Conservation (phyloP, 2,113 vertebrate species). For the Fulica atra region DNA sequence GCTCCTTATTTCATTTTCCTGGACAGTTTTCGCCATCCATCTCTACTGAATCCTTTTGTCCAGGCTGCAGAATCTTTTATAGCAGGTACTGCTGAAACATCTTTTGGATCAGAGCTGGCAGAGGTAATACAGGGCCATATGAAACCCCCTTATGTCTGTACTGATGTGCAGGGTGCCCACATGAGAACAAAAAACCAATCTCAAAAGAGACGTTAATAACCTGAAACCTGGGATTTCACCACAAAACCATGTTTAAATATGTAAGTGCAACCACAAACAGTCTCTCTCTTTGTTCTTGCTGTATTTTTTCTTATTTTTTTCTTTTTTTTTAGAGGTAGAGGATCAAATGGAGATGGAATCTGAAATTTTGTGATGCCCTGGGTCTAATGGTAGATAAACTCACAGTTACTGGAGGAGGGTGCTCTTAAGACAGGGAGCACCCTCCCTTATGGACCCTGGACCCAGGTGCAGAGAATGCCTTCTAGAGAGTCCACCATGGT, state of each 20-base stretch:
- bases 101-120: background rate
- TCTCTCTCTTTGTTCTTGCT: no score
- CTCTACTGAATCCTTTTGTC: background rate
- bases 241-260: background rate
- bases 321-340: background rate
- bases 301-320: background rate
- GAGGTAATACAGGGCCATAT: rapidly evolving
- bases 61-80: background rate
- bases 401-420: background rate
- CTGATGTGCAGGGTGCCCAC: rapidly evolving
- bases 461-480: background rate
- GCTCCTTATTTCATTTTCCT: background rate
- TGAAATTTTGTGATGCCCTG: background rate
- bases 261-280: background rate
- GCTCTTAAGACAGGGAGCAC: background rate
- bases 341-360: background rate
- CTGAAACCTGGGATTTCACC: background rate
- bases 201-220: background rate
- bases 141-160: background rate
- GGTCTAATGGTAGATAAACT: background rate
- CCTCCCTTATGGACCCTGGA: background rate
- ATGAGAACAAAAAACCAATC: background rate
- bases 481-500: background rate
- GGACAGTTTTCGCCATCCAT: background rate
- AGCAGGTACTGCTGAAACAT: background rate